A percentile compares a stretch with the other conserved stretches of the same genome.
Evolutionary conservation across 1,140 invertebrate genomes (phyloP).

Genomic region (Teleopsis dalmanni): DNA sequence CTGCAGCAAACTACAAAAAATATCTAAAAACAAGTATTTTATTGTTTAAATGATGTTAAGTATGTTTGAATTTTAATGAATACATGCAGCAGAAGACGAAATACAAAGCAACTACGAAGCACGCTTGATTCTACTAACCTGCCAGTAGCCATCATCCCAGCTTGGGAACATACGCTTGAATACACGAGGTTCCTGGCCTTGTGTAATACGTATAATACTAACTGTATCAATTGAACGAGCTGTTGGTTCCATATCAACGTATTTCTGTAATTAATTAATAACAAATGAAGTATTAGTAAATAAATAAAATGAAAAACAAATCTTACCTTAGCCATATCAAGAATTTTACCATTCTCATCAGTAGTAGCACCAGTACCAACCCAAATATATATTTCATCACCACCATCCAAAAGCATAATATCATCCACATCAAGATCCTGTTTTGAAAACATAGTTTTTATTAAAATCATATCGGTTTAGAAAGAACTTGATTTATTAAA

Average conservation of each 20-base stretch:
- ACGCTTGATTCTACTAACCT: slow-evolving; percentile 42
- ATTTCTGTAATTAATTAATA: slow-evolving; percentile 47
- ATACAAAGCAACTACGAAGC: too few relatives aligned
- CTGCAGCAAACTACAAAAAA: too few relatives aligned
- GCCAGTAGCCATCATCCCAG: slow-evolving; percentile 61
- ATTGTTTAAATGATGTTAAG: neutral
- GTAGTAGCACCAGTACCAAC: slow-evolving; percentile 62
- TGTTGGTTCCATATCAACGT: slow-evolving; percentile 52
- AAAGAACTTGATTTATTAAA: neutral
- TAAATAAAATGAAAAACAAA: neutral
- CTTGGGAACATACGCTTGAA: slow-evolving; percentile 62
- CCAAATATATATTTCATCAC: slow-evolving; percentile 69
- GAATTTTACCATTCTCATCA: slow-evolving; percentile 52
- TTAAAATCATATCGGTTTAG: too few relatives aligned
- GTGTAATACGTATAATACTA: slow-evolving; percentile 56
- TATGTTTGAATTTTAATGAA: too few relatives aligned
- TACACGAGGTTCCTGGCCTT: slow-evolving; percentile 58
- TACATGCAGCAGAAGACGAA: too few relatives aligned
- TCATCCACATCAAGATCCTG: slow-evolving; percentile 69
- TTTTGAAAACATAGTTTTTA: neutral
- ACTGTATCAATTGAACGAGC: slow-evolving; percentile 51
- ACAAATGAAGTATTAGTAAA: slow-evolving; percentile 6
- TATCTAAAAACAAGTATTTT: too few relatives aligned
- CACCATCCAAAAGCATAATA: slow-evolving; percentile 65
- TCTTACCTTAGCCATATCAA: slow-evolving; percentile 35